These are phyloP conservation scores for Sarcophaga carnaria DNA, from an alignment of 2,888 invertebrate species.

Conservation along the genomic window DNA sequence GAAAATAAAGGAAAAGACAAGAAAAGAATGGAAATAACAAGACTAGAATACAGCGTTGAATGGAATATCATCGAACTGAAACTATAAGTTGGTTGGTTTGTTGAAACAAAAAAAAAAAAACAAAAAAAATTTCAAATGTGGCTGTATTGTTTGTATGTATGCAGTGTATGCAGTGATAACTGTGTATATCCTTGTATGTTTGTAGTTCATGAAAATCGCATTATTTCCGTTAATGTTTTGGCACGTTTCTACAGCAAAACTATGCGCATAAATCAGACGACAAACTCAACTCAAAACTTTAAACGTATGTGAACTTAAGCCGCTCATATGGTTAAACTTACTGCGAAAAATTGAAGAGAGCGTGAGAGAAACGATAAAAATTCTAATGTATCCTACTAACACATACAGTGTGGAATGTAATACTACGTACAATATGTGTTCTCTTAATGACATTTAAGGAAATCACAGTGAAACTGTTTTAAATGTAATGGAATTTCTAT, in stretches of 20 bases:
- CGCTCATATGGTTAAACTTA: slow-evolving; percentile 62
- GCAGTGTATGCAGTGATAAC: not conserved
- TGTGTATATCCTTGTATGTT: slow-evolving; percentile 23
- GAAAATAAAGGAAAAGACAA: not conserved
- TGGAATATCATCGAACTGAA: slow-evolving; percentile 57
- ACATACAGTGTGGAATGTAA: slow-evolving; percentile 3
- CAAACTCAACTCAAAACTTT: slow-evolving; percentile 66
- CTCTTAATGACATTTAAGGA: too few species aligned
- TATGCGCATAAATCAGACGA: slow-evolving; percentile 68
- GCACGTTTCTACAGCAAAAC: slow-evolving; percentile 68
- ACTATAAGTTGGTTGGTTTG: slow-evolving; percentile 35
- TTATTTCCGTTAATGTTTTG: slow-evolving; percentile 68
- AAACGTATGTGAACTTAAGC: slow-evolving; percentile 62
- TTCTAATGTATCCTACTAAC: not conserved
- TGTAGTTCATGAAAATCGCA: slow-evolving; percentile 68
- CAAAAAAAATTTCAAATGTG: not conserved
- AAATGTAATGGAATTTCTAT: too few species aligned
- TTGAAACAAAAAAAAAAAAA: not conserved
- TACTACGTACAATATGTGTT: too few species aligned
- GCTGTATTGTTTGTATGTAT: not conserved
- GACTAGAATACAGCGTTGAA: slow-evolving; percentile 42
- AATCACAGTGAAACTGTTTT: too few species aligned
- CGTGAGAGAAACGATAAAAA: not conserved
- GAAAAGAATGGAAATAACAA: not conserved
- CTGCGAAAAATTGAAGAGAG: not conserved